Evolutionary conservation across 2,113 vertebrate species (phyloP), one percentile per base, ranked within the genome.

Genomic region (Seriola quinqueradiata): DNA sequence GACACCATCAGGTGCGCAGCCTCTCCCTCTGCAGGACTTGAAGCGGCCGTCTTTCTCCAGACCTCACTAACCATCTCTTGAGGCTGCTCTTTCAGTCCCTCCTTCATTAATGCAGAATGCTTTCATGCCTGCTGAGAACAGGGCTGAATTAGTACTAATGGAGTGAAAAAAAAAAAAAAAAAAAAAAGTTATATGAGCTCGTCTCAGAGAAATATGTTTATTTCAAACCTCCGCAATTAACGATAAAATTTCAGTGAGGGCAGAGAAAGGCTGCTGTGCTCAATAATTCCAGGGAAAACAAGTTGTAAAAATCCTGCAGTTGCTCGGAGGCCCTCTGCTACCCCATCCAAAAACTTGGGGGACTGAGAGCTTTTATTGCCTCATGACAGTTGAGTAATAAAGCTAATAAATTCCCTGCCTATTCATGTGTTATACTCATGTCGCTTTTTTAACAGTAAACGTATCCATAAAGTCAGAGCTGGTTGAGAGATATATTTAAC

Each of bases 321-420:
- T 75, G 59, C 85, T 52, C 23, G 0, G 40, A 66, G 67, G n/a
- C 66, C 61, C 40, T 40, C 36, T 17, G 55, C 8, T 57, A 12
- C 46, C 16, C 16, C 9, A 38, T 70, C 72, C 75, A 68, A 74
- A 73, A 75, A 48, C 21, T 34, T 67, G 12, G 61, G 58, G 75
- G 28, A 52, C 68, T 72, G 64, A 76, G 55, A 48, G 50, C 44
- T 92, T 28, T 88, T 90, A 91, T 87, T 67, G 65, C 81, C 32
- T 79, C 70, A 6, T 89, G 87, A 80, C 91, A 87, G 79, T 82
- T 84, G 57, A 59, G 75, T 75, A 87, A 84, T 89, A 61, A 84
- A 86, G 36, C 44, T 36, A 60, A 86, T 90, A 84, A 67, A 92
- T 90, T 19, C 14, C 46, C 40, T 66, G 55, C 69, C 68, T 84